Evolutionary conservation across 2,888 invertebrate genomes (phyloP), one percentile per base, ranked within the genome.

Genomic region (Heliconius ismenius): DNA sequence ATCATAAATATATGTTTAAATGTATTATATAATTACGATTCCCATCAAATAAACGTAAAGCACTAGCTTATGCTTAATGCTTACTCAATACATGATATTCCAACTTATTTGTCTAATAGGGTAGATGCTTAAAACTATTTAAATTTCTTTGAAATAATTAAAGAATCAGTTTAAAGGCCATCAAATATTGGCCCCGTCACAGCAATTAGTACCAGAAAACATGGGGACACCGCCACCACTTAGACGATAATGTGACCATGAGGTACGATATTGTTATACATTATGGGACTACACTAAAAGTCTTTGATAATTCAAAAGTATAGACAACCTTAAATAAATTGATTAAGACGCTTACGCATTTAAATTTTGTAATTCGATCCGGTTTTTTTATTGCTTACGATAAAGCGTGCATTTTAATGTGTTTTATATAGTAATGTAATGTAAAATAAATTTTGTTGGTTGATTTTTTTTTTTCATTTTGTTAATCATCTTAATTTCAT

Each of bases 171-270:
- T 90, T 90, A 88, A 85, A 85, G 91, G 90, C 90, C 87, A 82
- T 84, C 86, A 88, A 91, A 92, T 92, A 92, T 92, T 92, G 77
- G 81, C 77, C 76, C 74, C 62, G 87, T 92, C 91, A 89, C 87
- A 89, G 92, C 88, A 92, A 92, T 92, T 91, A 90, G 90, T 77
- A 73, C 63, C 62, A 63, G 76, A 32, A 58, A n/a, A 43, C 67
- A 76, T 26, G 78, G 78, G 73, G 76, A 77, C 79, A 79, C 72
- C 78, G 49, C 58, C 69, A 74, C 76, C 79, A 81, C 79, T 76
- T 76, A 76, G 74, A 54, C 60, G 65, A 74, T 74, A 73, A 63
- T 74, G 74, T 54, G 75, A 28, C 75, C 75, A 77, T 13, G 26
- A 63, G 39, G 63, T 73, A 63, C 24, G 13, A 26, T 43, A 63